phyloP scores from a whole-genome alignment of 2,888 invertebrate genomes.

The Mythimna albipuncta region DNA sequence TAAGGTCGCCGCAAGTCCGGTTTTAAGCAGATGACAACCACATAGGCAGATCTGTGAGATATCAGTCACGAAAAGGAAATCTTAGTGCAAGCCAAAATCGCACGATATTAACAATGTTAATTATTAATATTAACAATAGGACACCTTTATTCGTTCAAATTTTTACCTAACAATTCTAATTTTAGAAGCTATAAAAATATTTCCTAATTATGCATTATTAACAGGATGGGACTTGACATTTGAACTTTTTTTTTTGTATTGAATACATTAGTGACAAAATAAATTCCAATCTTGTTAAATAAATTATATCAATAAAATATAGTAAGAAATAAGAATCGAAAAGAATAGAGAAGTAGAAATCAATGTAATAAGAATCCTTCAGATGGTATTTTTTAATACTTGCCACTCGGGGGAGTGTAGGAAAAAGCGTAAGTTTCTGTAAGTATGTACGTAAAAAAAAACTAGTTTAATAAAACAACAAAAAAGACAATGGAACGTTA shows the following conservation, averaged over 20 bases:
- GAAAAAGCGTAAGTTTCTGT: not conserved
- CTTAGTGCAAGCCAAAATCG: conserved; percentile 72
- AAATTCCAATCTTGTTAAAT: conserved; percentile 10
- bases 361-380: not conserved
- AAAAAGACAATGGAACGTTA: conserved; percentile 31
- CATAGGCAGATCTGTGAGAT: no score
- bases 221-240: conserved; percentile 25
- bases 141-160: conserved; percentile 54
- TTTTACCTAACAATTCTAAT: conserved; percentile 42
- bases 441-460: not conserved
- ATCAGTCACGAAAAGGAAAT: no score
- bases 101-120: conserved; percentile 57
- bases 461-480: conserved; percentile 14
- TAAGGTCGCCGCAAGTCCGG: no score
- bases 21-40: no score
- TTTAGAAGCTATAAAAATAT: conserved; percentile 22
- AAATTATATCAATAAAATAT: conserved; percentile 1
- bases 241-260: conserved; percentile 3
- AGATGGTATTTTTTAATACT: not conserved
- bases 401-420: no score
- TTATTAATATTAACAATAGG: conserved; percentile 62
- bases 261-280: conserved; percentile 1
- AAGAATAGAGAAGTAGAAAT: not conserved
- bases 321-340: not conserved
- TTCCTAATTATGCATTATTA: conserved; percentile 1